These are phyloP conservation scores for Penaeus monodon DNA, from an alignment of 2,888 invertebrate species.

Conservation along the genomic window DNA sequence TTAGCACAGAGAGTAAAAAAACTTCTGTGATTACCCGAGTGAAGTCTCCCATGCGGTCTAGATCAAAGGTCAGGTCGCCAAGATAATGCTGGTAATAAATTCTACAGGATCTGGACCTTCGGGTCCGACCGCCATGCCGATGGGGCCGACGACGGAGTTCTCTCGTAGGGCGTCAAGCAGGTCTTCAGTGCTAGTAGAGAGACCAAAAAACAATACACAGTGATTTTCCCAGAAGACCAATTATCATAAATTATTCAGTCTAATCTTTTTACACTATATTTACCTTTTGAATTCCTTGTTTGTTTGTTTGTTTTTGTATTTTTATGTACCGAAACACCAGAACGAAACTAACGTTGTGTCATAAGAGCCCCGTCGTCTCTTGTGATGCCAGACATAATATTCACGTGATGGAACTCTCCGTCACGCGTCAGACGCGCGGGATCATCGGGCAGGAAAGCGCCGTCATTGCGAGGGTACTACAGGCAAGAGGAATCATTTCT, in stretches of 20 bases:
- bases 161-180: background rate
- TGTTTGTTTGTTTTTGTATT: too few relatives aligned
- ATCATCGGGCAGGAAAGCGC: slow-evolving; percentile 31
- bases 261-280: too few relatives aligned
- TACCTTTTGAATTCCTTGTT: too few relatives aligned
- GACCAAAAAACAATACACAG: too few relatives aligned
- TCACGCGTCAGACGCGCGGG: slow-evolving; percentile 29
- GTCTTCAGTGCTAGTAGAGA: background rate
- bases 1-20: too few relatives aligned
- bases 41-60: too few relatives aligned
- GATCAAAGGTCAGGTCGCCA: background rate
- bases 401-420: slow-evolving; percentile 22
- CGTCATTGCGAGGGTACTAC: slow-evolving; percentile 12
- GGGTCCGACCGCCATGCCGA: background rate
- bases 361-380: slow-evolving; percentile 23
- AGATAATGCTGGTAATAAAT: background rate
- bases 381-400: slow-evolving; percentile 36
- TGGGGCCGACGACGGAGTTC: background rate
- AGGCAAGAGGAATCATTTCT: slow-evolving; percentile 35
- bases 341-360: too few relatives aligned
- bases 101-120: background rate
- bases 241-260: too few relatives aligned
- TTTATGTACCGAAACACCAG: too few relatives aligned
- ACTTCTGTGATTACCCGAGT: too few relatives aligned
- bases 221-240: too few relatives aligned